These are phyloP conservation scores for Styela plicata DNA, from an alignment of 23 tunicate genomes.

Conservation along the genomic window DNA sequence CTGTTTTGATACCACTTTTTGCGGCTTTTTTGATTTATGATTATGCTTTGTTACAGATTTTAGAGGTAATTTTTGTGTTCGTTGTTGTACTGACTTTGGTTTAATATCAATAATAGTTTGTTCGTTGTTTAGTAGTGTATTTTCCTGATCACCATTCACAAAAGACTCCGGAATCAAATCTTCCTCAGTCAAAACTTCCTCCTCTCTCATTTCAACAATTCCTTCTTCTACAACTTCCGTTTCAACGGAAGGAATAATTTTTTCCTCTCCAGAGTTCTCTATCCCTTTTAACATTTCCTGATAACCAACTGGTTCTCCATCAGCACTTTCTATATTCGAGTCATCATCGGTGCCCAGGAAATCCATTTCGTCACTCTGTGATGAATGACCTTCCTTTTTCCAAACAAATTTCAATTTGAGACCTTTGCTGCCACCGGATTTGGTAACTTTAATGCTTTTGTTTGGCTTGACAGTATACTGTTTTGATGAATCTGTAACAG, in stretches of 20 bases:
- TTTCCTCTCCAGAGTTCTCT: constrained; percentile 10
- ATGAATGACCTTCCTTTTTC: constrained; percentile 27
- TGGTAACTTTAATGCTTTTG: background rate
- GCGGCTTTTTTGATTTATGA: background rate
- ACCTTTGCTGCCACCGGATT: constrained; percentile 26
- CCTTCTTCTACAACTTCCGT: constrained; percentile 54
- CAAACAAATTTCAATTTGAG: constrained; percentile 75
- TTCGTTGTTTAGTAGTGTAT: background rate
- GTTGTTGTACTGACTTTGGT: background rate
- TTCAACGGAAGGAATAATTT: constrained; percentile 7
- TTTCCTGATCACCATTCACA: constrained; percentile 21
- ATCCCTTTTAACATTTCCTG: constrained; percentile 1
- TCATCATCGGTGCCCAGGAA: constrained; percentile 7
- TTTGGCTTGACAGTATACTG: background rate
- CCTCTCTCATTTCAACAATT: constrained; percentile 53
- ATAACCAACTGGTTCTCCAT: background rate
- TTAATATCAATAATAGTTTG: background rate
- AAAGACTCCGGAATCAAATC: constrained; percentile 34
- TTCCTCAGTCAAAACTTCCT: constrained; percentile 57
- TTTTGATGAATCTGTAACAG: background rate
- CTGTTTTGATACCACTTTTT: background rate
- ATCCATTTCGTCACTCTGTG: background rate
- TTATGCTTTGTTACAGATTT: background rate
- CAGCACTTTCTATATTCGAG: background rate
- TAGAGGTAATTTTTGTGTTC: background rate